Base-by-base conservation (phyloP, 35 echinoderm and acorn worm genomes). In the Apostichopus parvimensis region DNA sequence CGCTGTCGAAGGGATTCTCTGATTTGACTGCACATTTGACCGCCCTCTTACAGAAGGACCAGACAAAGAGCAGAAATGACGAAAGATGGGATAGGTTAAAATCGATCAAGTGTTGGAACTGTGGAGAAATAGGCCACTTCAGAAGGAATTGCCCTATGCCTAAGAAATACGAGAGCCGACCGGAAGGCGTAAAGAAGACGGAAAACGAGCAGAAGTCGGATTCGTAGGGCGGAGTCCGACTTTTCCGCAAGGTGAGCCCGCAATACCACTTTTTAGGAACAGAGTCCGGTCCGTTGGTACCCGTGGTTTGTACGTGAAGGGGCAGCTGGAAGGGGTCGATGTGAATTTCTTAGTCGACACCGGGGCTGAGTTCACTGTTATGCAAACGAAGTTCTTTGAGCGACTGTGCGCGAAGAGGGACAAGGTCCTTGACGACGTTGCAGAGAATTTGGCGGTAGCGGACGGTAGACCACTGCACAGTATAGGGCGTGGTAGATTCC, bases 171-270 rank as follows among this genome's bases (percentile, higher is more conserved):
- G 12, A 54, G 59, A 86, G 53, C 6, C 5, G 8, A 34, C 4
- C 8, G 52, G 52, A 34, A 2, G 78, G 15, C 9, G 59, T 8
- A 58, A 64, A 23, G 9, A 86, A 86, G 52, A 25, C 21, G 80
- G 80, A 83, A 83, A 83, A 83, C 80, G 80, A 83, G 17, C 26
- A 57, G 80, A 83, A 83, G 80, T 83, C 80, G 80, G 80, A 17
- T 57, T 83, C 53, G 80, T 83, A 83, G 80, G 80, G 82, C 82
- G 59, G 59, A 86, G 60, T 22, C 83, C 83, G 83, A 87, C 83
- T 87, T 58, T 13, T 13, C 78, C 78, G 53, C 78, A 80, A 87
- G 55, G 56, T 6, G 21, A 87, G n/a, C n/a, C n/a, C n/a, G n/a
- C n/a, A n/a, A n/a, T n/a, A n/a, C n/a, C n/a, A n/a, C n/a, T n/a